These are phyloP conservation scores for Chlorops oryzae DNA, from an alignment of 1,140 invertebrate genomes.

Conservation along the genomic window DNA sequence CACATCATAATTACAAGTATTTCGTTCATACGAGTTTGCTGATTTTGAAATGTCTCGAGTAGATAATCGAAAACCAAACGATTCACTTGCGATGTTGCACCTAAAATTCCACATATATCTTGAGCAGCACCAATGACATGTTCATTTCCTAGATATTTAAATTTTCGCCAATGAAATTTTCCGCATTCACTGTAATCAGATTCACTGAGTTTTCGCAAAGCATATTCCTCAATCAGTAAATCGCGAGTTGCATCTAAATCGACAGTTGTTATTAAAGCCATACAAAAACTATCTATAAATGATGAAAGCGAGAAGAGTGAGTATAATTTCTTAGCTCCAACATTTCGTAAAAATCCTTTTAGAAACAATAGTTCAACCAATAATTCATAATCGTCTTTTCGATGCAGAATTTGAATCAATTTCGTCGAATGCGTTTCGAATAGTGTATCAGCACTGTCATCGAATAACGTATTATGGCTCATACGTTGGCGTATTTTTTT, in stretches of 20 bases:
- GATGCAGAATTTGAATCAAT: constrained; percentile 33
- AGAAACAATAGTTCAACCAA: constrained; percentile 36
- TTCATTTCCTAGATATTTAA: constrained; percentile 31
- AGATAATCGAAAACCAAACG: constrained; percentile 31
- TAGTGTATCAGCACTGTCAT: constrained; percentile 35
- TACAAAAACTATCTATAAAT: constrained; percentile 38
- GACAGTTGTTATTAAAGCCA: constrained; percentile 27
- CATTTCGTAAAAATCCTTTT: constrained; percentile 35
- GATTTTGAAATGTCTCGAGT: constrained; percentile 25
- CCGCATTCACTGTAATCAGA: constrained; percentile 15
- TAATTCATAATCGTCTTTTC: constrained; percentile 38
- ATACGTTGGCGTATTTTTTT: constrained; percentile 20
- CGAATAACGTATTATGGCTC: constrained; percentile 24
- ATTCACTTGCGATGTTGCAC: constrained; percentile 17
- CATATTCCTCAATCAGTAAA: constrained; percentile 38
- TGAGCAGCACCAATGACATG: constrained; percentile 20
- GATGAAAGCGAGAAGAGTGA: constrained; percentile 28
- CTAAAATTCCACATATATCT: constrained; percentile 31
- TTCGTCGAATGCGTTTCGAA: constrained; percentile 34
- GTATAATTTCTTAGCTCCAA: constrained; percentile 26
- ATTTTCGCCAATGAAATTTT: constrained; percentile 36
- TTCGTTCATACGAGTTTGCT: constrained; percentile 32
- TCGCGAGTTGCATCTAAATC: constrained; percentile 23
- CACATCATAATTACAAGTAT: constrained; percentile 26
- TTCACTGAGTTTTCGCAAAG: constrained; percentile 19